phyloP scores from a whole-genome alignment of 2,113 vertebrate species.

The Leucosticte australis region DNA sequence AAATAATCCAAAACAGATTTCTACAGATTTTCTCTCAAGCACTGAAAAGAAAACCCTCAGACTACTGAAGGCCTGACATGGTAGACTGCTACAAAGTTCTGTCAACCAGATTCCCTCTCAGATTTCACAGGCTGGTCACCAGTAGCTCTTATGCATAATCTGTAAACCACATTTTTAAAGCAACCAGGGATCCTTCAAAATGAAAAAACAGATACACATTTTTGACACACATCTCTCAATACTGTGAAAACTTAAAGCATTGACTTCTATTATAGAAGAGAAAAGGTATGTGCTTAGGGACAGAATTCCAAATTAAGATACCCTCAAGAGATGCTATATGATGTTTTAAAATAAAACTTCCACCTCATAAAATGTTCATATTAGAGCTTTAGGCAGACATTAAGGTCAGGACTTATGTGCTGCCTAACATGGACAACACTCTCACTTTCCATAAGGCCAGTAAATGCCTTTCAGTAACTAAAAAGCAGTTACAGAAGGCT shows the following conservation, averaged over 20 bases:
- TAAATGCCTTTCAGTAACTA: not conserved
- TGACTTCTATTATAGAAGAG: not conserved
- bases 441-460: not conserved
- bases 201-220: not conserved
- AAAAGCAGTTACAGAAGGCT: not conserved
- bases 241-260: not conserved
- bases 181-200: not conserved
- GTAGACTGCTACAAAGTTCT: not conserved
- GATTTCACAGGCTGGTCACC: not conserved
- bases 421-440: not conserved
- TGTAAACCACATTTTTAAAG: not conserved
- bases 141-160: not conserved
- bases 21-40: not conserved
- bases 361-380: not conserved
- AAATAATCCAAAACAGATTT: not conserved
- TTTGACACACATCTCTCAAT: not conserved
- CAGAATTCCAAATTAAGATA: not conserved
- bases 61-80: not conserved
- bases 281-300: not conserved
- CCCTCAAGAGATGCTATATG: not conserved
- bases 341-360: not conserved
- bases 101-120: not conserved
- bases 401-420: not conserved
- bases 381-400: not conserved
- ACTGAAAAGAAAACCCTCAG: not conserved